phyloP scores from a whole-genome alignment of 2,113 vertebrate species.

The Mustela lutreola region DNA sequence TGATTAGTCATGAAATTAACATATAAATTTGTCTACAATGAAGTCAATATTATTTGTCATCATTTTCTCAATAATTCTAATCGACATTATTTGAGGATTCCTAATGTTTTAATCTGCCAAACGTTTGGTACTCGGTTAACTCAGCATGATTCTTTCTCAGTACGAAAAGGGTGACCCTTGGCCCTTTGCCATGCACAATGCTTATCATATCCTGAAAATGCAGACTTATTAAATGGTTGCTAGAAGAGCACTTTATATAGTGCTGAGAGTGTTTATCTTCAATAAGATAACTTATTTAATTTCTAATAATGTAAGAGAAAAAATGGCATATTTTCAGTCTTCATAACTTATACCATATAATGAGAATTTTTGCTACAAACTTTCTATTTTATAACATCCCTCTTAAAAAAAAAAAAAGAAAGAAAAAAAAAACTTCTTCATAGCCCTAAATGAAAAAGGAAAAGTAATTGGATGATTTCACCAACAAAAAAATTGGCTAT shows the following conservation, averaged over 20 bases:
- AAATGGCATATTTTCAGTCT: neutral
- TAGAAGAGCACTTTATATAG: neutral
- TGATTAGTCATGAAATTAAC: neutral
- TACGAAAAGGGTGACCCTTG: neutral
- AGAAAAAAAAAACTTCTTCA: neutral
- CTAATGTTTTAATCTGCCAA: neutral
- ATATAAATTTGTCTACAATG: neutral
- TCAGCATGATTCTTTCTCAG: neutral
- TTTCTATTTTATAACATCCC: neutral
- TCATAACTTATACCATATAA: neutral
- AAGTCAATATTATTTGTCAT: neutral
- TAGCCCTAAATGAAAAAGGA: neutral
- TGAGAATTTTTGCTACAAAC: neutral
- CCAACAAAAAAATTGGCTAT: neutral
- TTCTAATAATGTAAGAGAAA: neutral
- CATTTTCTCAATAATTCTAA: neutral
- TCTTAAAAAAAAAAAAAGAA: neutral
- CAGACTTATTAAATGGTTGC: neutral
- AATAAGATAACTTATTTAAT: neutral
- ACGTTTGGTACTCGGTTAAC: neutral
- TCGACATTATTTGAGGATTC: neutral
- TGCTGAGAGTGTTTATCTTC: neutral
- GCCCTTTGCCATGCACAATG: neutral
- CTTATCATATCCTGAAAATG: neutral
- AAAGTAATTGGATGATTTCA: neutral